These are phyloP conservation scores for Protophormia terraenovae DNA, from an alignment of 2,888 invertebrate species.

Conservation along the genomic window DNA sequence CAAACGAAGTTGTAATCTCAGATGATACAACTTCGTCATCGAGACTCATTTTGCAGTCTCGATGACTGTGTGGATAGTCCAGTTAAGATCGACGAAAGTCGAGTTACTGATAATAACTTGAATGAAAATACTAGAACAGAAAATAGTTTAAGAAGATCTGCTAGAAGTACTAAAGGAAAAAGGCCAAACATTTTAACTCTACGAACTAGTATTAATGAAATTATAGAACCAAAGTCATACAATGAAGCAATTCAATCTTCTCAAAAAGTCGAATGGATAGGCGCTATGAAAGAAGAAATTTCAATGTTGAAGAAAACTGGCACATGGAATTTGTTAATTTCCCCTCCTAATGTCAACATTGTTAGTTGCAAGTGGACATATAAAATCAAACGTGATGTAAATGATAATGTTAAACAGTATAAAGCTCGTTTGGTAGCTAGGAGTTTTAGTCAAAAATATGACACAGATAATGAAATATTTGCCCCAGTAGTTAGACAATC, in stretches of 20 bases:
- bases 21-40: no score
- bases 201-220: background rate
- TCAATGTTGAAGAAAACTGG: background rate
- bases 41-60: no score
- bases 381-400: background rate
- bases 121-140: background rate
- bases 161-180: background rate
- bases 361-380: background rate
- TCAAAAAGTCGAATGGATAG: background rate
- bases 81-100: no score
- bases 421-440: background rate
- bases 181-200: background rate
- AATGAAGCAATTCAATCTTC: background rate
- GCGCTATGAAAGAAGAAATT: background rate
- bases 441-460: background rate
- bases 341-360: background rate
- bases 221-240: background rate
- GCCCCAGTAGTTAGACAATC: no score
- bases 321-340: background rate
- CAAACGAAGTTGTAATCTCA: no score
- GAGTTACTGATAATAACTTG: no score
- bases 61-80: no score
- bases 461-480: background rate
- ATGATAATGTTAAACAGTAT: background rate
- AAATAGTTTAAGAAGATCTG: background rate